Conservation (phyloP, 2,113 vertebrate genomes). For the Riparia riparia region DNA sequence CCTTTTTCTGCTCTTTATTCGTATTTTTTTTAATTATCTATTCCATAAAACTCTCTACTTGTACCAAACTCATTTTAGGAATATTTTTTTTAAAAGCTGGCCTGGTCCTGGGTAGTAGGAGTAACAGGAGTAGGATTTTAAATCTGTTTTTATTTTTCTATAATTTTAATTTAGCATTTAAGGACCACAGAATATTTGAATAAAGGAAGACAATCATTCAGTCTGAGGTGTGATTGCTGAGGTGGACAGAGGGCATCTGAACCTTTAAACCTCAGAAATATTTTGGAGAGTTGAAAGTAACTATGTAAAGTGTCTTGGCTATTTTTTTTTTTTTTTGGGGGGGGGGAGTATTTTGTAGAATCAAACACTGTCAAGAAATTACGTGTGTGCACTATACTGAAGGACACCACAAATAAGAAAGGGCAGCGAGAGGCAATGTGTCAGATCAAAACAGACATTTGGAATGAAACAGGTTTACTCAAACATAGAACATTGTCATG, state of each 20-base stretch:
- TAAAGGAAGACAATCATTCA: neutral
- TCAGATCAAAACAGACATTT: neutral
- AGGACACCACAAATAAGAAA: neutral
- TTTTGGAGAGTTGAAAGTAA: neutral
- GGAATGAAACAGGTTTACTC: neutral
- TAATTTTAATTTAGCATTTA: neutral
- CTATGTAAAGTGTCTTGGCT: neutral
- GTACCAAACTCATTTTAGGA: neutral
- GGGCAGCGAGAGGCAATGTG: neutral
- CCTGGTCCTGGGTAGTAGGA: neutral
- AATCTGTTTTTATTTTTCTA: neutral
- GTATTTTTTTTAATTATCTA: too few relatives aligned
- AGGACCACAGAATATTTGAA: neutral
- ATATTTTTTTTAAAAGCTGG: neutral
- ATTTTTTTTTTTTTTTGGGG: neutral
- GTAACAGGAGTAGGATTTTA: neutral
- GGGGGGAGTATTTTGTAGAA: neutral
- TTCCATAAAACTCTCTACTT: neutral
- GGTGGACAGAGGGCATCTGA: neutral
- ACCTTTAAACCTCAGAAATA: neutral
- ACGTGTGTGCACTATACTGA: neutral
- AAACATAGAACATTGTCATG: neutral
- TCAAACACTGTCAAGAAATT: neutral
- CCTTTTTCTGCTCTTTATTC: too few relatives aligned
- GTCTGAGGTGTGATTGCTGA: neutral